Evolutionary conservation across 2,113 vertebrate genomes (phyloP).

Genomic region (Datnioides undecimradiatus): DNA sequence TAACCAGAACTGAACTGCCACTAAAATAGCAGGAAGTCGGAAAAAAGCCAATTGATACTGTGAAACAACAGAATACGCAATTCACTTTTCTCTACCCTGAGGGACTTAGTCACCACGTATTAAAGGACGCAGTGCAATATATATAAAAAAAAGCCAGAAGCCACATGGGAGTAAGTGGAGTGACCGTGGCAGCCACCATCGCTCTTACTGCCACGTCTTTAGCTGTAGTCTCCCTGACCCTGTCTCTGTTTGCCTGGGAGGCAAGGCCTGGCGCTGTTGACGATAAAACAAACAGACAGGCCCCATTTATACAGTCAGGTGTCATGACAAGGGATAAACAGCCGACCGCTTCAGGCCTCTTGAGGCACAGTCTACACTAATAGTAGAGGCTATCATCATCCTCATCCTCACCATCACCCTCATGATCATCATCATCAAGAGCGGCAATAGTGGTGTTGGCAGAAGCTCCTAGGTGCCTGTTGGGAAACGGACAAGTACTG

Average conservation of each 20-base stretch:
- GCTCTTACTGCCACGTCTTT: conserved; percentile 76
- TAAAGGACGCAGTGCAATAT: conserved; percentile 59
- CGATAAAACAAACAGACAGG: conserved; percentile 81
- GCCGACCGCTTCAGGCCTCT: conserved; percentile 59
- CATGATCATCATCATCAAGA: conserved; percentile 68
- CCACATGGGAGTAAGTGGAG: conserved; percentile 78
- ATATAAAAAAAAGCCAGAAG: conserved; percentile 67
- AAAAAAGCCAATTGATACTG: conserved; percentile 35
- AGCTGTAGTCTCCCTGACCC: conserved; percentile 75
- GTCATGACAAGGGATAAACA: conserved; percentile 81
- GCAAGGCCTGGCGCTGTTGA: conserved; percentile 65
- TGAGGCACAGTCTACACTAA: conserved; percentile 58
- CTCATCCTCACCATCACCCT: conserved; percentile 67
- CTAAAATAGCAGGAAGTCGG: conserved; percentile 50
- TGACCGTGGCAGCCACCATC: conserved; percentile 78
- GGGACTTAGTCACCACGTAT: conserved; percentile 59
- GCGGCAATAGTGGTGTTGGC: conserved; percentile 56
- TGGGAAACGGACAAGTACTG: conserved; percentile 62
- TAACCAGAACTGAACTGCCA: conserved; percentile 43
- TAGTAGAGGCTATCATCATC: conserved; percentile 66
- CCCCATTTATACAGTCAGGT: conserved; percentile 82
- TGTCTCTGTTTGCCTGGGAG: conserved; percentile 77
- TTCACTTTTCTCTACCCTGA: conserved; percentile 59
- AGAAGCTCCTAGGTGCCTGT: conserved; percentile 66
- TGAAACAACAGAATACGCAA: conserved; percentile 57